Base-by-base conservation (phyloP, 2,888 invertebrate genomes). In the Sphaerophoria taeniata region DNA sequence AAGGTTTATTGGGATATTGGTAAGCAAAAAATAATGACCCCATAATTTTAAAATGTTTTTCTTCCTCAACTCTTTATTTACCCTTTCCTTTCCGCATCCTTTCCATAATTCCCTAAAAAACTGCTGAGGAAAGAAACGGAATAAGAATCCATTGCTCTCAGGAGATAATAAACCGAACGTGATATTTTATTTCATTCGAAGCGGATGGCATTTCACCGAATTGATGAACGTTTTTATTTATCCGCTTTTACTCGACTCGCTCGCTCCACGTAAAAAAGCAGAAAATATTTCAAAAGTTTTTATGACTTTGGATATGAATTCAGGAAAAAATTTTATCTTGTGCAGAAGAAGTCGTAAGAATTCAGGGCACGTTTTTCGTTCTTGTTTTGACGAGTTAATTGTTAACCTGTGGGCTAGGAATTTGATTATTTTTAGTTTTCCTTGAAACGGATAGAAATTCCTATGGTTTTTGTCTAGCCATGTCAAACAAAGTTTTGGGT, bases 21-120 rank as follows among this genome's bases (percentile, higher is more conserved):
- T 9, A 53, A 43, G 43, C 43, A 65, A 53, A 53, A 53, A 74
- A 70, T 74, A 75, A 70, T 69, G 65, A 39, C 69, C 69, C 49
- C 14, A 9, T 34, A 69, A 53, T 56, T 61, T 16, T 12, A 53
- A 31, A 5, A n/a, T n/a, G 0, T 31, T 53, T 53, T 53, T 53
- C 24, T 16, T 51, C 16, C 9, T 14, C 24, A 7, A 63, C 45
- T 39, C 24, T 24, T 24, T 24, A 24, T 24, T 24, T 24, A 24
- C 24, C 24, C 24, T 24, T 24, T 24, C 24, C 39, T 39, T 39
- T 39, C 11, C 43, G 9, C 43, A 39, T 7, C 6, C 39, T 7
- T 39, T 7, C 12, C 43, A 3, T 11, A 43, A 43, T 9, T 9
- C 9, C 4, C 11, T 39, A 56, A 56, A 45, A 56, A 55, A 7